Evolutionary conservation across 2,113 vertebrate genomes (phyloP).

Genomic region (Corythornis vintsioides): DNA sequence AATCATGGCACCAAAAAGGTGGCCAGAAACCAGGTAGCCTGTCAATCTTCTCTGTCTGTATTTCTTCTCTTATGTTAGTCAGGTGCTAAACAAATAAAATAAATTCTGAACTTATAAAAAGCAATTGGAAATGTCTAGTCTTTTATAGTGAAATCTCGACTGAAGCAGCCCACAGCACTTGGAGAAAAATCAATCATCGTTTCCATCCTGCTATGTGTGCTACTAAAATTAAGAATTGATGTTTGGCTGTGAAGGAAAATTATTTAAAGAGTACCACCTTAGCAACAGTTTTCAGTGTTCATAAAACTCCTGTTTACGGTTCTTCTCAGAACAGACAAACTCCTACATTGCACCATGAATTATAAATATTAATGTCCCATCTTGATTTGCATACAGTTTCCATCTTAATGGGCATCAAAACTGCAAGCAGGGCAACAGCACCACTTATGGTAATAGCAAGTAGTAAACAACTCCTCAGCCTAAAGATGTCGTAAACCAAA

Average conservation of each 20-base stretch:
- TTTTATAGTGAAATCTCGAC: constrained; percentile 69
- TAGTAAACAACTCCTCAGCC: constrained; percentile 36
- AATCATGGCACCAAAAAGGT: neutral
- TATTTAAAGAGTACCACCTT: constrained; percentile 62
- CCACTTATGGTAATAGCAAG: constrained; percentile 48
- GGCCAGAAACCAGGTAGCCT: neutral
- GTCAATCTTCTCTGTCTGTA: neutral
- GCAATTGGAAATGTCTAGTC: constrained; percentile 75
- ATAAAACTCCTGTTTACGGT: constrained; percentile 42
- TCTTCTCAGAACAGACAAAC: constrained; percentile 44
- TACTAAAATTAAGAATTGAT: constrained; percentile 75
- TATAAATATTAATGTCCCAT: constrained; percentile 60
- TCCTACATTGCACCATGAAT: constrained; percentile 58
- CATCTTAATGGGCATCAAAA: constrained; percentile 59
- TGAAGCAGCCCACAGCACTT: constrained; percentile 63
- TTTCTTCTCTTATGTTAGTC: constrained; percentile 40
- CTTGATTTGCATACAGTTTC: constrained; percentile 70
- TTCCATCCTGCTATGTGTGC: constrained; percentile 58
- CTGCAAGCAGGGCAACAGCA: constrained; percentile 61
- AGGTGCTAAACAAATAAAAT: constrained; percentile 74
- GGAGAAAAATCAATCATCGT: constrained; percentile 75
- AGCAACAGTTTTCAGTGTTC: constrained; percentile 55
- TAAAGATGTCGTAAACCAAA: constrained; percentile 19
- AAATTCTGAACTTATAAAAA: constrained; percentile 71
- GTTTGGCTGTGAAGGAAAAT: constrained; percentile 61